Percentiles rank a stretch among this genome's conserved stretches.
Conservation (phyloP, 2,113 vertebrate genomes). For the Ellobius talpinus region DNA sequence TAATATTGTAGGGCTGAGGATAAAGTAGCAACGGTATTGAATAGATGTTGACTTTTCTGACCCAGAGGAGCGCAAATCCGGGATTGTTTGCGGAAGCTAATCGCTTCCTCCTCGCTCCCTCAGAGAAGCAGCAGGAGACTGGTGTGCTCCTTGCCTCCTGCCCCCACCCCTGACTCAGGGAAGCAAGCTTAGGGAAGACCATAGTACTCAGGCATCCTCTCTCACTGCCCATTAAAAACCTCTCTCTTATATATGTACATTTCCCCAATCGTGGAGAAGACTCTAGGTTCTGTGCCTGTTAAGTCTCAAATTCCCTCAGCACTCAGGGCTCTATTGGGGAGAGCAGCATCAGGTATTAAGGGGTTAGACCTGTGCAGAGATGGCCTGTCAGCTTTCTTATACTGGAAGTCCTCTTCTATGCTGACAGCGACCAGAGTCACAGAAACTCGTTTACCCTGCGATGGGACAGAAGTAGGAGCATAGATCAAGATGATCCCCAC, state of each 20-base stretch:
- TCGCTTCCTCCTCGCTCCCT: constrained; percentile 53
- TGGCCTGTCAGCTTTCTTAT: not conserved
- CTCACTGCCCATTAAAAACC: not conserved
- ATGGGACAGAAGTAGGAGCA: not conserved
- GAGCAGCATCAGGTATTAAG: not conserved
- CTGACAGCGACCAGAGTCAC: not conserved
- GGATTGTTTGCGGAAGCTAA: constrained; percentile 73
- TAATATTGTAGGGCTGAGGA: constrained; percentile 59
- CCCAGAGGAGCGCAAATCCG: constrained; percentile 69
- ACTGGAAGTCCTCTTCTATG: not conserved
- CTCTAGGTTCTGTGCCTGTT: not conserved
- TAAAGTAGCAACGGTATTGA: constrained; percentile 47
- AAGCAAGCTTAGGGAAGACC: not conserved
- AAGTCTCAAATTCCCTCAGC: not conserved
- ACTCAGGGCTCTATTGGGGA: not conserved
- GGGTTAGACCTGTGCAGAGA: not conserved
- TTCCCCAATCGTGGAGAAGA: not conserved
- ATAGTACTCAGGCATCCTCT: accelerated
- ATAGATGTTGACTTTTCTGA: constrained; percentile 69
- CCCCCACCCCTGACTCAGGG: not conserved
- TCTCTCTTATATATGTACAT: not conserved
- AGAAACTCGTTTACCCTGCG: accelerated
- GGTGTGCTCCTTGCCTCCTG: accelerated
- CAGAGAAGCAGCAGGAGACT: not conserved
- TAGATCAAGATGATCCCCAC: not conserved